Evolutionary conservation across 2,113 vertebrate genomes (phyloP).

Genomic region (Odontesthes bonariensis): DNA sequence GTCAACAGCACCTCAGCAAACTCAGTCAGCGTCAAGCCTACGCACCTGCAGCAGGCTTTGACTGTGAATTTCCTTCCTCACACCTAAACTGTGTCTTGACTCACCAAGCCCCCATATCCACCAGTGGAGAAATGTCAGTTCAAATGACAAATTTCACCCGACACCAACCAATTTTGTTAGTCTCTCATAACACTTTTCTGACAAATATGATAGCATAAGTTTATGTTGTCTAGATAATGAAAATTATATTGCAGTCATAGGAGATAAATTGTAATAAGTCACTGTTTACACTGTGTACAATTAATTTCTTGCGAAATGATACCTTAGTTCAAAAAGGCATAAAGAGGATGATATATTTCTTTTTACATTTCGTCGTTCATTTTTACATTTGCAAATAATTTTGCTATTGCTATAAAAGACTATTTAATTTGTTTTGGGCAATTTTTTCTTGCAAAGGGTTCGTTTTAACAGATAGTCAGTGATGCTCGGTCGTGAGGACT

Average conservation of each 20-base stretch:
- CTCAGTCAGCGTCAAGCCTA: conserved; percentile 31
- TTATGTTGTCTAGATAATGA: neutral
- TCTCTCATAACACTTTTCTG: neutral
- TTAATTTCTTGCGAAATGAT: no score
- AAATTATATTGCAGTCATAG: neutral
- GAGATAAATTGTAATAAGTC: no score
- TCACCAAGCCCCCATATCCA: conserved; percentile 45
- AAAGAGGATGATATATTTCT: no score
- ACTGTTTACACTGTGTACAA: no score
- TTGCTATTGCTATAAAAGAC: no score
- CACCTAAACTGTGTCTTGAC: conserved; percentile 35
- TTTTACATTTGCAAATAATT: no score
- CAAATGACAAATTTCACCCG: neutral
- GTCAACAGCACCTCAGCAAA: conserved; percentile 42
- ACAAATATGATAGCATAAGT: neutral
- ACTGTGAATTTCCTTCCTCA: conserved; percentile 15
- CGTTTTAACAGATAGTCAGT: no score
- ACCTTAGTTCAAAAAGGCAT: no score
- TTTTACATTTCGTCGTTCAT: no score
- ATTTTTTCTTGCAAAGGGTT: no score
- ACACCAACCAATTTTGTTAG: neutral
- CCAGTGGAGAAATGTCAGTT: conserved; percentile 21
- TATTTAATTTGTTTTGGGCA: no score
- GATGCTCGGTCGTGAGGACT: no score
- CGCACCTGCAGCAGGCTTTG: conserved; percentile 23